Evolutionary conservation across 1,140 invertebrate species (phyloP), one percentile per base, ranked within the genome.

Genomic region (Drosophila tsacasi): DNA sequence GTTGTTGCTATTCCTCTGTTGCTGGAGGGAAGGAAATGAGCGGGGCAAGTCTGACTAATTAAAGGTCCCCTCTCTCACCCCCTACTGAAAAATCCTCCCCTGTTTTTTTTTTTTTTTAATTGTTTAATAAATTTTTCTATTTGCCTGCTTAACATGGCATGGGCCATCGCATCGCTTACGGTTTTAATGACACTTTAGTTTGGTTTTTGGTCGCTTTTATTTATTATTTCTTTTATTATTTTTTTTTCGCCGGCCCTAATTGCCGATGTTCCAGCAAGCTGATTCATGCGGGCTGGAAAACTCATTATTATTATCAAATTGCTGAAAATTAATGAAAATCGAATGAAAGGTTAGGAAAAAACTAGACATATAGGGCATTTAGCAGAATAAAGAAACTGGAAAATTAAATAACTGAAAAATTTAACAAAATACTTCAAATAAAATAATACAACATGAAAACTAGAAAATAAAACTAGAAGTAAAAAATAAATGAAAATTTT

Each of bases 161-260:
- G 63, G 63, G 63, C 46, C 62, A 68, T 46, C 46, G 66, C 62
- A 54, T 66, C 62, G 66, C 68, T 75, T 73, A 73, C 68, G 60
- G 17, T 75, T 74, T 75, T 75, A 75, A 75, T 75, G 72, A 73
- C 69, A 67, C 63, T 71, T 71, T 67, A 63, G 46, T 66, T 64
- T 65, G 32, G 35, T 49, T 39, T 54, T 62, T 69, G 35, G 32
- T 68, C 13, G 25, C 15, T 37, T 19, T 39, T 35, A n/a, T 15
- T 12, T 49, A 32, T 46, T 39, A n/a, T 37, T 13, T 40, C 12
- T 37, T 23, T 62, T 49, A 2, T 40, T 44, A 23, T 13, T 39
- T 17, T 40, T 49, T 35, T 39, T 67, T 69, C 10, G 63, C 27
- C 49, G 32, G 32, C 40, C 65, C 39, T 67, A 67, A 67, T 67